Evolutionary conservation across 2,888 invertebrate genomes (phyloP), one percentile per base, ranked within the genome.

Genomic region (Erebia palarica): DNA sequence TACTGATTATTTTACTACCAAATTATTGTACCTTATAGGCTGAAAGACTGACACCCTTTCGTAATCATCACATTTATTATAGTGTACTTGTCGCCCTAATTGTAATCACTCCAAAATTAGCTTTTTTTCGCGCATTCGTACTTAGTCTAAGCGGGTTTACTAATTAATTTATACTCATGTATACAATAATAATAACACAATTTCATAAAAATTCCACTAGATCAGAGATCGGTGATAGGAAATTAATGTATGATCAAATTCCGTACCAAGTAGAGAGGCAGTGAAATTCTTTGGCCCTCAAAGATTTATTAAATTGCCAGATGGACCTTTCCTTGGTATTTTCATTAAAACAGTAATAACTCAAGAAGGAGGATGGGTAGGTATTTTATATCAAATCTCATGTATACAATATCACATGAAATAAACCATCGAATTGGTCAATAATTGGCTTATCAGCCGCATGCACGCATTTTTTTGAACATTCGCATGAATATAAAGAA

Each of bases 251-350:
- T 59, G 14, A 59, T 36, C 14, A 59, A 59, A 59, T 36, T 59
- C 36, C 36, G 27, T 57, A 57, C 47, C 47, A 13, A 47, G 11
- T 13, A 13, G 13, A 13, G 13, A 44, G 21, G 27, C 36, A 14
- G n/a, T 59, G 13, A 27, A 36, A 59, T 59, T 36, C 27, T 14
- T 59, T 36, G 58, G n/a, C 36, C 58, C 14, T 14, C 27, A 27
- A 59, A 59, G 14, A 59, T 36, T 59, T 36, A 36, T 59, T 59
- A 59, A 59, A 36, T 36, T 59, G 58, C 27, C 58, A 27, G 36
- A 59, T n/a, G n/a, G 58, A 36, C 27, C 27, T n/a, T 59, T 27
- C 27, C 13, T 59, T 36, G 58, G 58, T 59, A 59, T 59, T 59
- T 59, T 59, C 36, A 59, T 59, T 59, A 55, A 55, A 55, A 16